Evolutionary conservation across 2,888 invertebrate species (phyloP).

Genomic region (Cryptops parisi): DNA sequence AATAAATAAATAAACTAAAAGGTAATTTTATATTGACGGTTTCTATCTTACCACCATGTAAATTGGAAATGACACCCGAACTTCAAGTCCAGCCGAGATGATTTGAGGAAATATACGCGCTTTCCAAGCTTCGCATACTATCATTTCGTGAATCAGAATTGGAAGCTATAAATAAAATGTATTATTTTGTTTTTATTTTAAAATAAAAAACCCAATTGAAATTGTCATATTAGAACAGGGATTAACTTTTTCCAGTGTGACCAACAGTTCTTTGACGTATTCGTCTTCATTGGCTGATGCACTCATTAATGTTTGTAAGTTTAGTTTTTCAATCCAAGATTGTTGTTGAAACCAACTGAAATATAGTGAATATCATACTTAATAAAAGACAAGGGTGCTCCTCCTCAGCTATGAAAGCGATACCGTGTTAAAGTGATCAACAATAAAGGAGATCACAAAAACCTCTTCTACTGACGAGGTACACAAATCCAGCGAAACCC

Average conservation of each 20-base stretch:
- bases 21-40: too few relatives aligned
- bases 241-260: conserved; percentile 55
- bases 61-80: conserved; percentile 44
- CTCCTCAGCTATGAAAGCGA: too few relatives aligned
- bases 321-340: conserved; percentile 64
- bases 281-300: conserved; percentile 64
- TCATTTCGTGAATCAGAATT: conserved; percentile 63
- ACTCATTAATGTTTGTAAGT: conserved; percentile 75
- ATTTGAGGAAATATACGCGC: conserved; percentile 37
- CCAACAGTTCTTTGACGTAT: conserved; percentile 64
- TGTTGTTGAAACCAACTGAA: conserved; percentile 36
- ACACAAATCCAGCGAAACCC: too few relatives aligned
- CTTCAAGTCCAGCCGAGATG: neutral
- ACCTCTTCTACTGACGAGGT: too few relatives aligned
- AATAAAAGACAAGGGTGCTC: too few relatives aligned
- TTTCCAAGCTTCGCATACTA: conserved; percentile 72
- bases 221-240: neutral
- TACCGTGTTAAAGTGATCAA: too few relatives aligned
- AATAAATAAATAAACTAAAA: neutral
- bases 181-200: neutral
- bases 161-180: conserved; percentile 41
- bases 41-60: conserved; percentile 60
- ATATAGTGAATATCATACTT: too few relatives aligned
- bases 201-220: conserved; percentile 16
- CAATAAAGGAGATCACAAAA: too few relatives aligned